phyloP scores from a whole-genome alignment of 1,140 invertebrate genomes.

The Cotesia vestalis region DNA sequence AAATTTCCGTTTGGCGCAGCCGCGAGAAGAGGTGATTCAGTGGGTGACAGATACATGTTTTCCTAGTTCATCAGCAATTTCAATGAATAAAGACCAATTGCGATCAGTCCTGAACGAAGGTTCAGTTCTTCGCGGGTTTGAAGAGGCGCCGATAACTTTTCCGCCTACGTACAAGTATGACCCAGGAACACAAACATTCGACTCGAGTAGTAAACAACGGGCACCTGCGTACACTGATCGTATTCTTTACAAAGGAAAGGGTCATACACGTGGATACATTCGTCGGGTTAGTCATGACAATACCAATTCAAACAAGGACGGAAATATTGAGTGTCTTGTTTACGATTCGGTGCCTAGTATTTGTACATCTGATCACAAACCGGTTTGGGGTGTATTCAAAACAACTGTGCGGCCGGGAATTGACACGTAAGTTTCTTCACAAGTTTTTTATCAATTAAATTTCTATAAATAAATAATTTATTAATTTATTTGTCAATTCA shows the following conservation, averaged over 20 bases:
- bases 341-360: constrained; percentile 88
- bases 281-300: constrained; percentile 58
- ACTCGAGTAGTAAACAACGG: constrained; percentile 88
- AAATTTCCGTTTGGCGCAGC: constrained; percentile 86
- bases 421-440: constrained; percentile 75
- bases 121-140: constrained; percentile 79
- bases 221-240: constrained; percentile 93
- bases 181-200: constrained; percentile 86
- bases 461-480: constrained; percentile 17
- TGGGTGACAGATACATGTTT: constrained; percentile 77
- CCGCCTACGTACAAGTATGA: constrained; percentile 96
- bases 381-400: constrained; percentile 91
- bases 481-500: constrained; percentile 56
- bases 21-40: constrained; percentile 79
- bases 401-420: constrained; percentile 83
- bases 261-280: constrained; percentile 50
- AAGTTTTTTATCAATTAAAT: constrained; percentile 3
- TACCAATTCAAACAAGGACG: constrained; percentile 59
- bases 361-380: constrained; percentile 91
- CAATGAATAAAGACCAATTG: constrained; percentile 78
- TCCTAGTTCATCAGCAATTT: constrained; percentile 65
- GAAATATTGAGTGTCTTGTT: constrained; percentile 73
- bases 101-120: constrained; percentile 77
- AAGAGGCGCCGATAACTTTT: constrained; percentile 90
- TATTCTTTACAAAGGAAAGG: constrained; percentile 83